A percentile compares a stretch with the other conserved stretches of the same genome.
phyloP scores from a whole-genome alignment of 2,113 vertebrate species.

The Chlorodrepanis virens region DNA sequence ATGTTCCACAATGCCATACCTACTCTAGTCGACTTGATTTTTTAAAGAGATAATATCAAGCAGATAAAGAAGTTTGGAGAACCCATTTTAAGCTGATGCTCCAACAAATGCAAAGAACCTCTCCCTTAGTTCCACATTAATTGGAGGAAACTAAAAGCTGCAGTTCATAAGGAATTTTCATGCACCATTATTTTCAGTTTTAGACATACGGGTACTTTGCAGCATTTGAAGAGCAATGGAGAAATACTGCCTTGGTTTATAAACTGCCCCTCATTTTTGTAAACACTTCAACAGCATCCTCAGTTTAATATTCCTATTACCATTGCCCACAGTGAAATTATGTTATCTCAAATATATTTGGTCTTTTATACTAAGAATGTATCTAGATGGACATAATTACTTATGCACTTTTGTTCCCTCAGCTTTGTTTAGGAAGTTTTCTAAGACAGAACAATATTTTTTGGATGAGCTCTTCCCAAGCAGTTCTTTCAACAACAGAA shows the following conservation, averaged over 20 bases:
- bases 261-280: not conserved
- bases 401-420: not conserved
- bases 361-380: not conserved
- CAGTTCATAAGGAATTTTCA: constrained; percentile 6
- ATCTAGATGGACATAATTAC: not conserved
- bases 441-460: not conserved
- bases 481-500: not conserved
- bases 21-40: not conserved
- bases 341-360: not conserved
- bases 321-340: not conserved
- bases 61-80: not conserved
- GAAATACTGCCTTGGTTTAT: not conserved
- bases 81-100: not conserved
- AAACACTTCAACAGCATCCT: not conserved
- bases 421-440: not conserved
- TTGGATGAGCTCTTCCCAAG: not conserved
- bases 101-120: not conserved
- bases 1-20: not conserved
- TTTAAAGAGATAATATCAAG: not conserved
- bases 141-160: not conserved
- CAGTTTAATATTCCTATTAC: not conserved
- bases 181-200: not conserved
- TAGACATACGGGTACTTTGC: not conserved
- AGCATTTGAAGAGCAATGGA: not conserved
- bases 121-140: constrained; percentile 1